A percentile compares a stretch with the other conserved stretches of the same genome.
Evolutionary conservation across 2,797 vertebrate genomes (phyloP).

Genomic region (Crenuchus spilurus): DNA sequence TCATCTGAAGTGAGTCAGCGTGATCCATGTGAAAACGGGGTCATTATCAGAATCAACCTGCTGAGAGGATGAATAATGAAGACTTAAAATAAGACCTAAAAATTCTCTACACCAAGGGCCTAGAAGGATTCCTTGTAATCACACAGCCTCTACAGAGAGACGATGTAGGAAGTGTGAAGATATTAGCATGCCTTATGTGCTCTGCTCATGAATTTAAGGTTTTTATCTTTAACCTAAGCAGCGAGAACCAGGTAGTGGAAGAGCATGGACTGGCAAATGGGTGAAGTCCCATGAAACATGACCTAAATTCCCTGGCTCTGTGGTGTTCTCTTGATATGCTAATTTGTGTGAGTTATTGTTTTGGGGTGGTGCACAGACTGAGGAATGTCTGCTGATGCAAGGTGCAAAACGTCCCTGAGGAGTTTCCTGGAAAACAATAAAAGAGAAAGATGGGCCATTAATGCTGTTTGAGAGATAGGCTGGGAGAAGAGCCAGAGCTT

Average conservation of each 20-base stretch:
- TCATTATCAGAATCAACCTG: slow-evolving; percentile 27
- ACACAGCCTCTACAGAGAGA: neutral
- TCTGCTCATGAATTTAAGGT: neutral
- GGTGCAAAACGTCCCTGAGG: slow-evolving; percentile 68
- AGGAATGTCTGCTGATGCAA: slow-evolving; percentile 70
- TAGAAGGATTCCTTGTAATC: slow-evolving; percentile 10
- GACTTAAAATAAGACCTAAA: neutral
- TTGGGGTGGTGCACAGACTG: slow-evolving; percentile 65
- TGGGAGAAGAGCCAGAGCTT: slow-evolving; percentile 72
- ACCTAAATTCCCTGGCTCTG: slow-evolving; percentile 53
- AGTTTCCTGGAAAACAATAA: slow-evolving; percentile 77
- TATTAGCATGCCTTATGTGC: slow-evolving; percentile 1
- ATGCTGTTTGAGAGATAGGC: slow-evolving; percentile 71
- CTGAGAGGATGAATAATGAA: slow-evolving; percentile 14
- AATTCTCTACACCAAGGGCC: neutral
- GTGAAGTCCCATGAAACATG: slow-evolving; percentile 53
- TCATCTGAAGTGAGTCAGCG: slow-evolving; percentile 10
- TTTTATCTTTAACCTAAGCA: slow-evolving; percentile 40
- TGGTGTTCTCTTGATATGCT: slow-evolving; percentile 57
- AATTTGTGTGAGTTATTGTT: slow-evolving; percentile 68
- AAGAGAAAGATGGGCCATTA: slow-evolving; percentile 73
- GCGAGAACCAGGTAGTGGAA: slow-evolving; percentile 29
- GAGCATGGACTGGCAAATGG: slow-evolving; percentile 22
- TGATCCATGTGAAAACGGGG: neutral
- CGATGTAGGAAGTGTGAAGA: neutral